These are phyloP conservation scores for Salvelinus sp. DNA, from an alignment of 2,113 vertebrate species.

Conservation along the genomic window DNA sequence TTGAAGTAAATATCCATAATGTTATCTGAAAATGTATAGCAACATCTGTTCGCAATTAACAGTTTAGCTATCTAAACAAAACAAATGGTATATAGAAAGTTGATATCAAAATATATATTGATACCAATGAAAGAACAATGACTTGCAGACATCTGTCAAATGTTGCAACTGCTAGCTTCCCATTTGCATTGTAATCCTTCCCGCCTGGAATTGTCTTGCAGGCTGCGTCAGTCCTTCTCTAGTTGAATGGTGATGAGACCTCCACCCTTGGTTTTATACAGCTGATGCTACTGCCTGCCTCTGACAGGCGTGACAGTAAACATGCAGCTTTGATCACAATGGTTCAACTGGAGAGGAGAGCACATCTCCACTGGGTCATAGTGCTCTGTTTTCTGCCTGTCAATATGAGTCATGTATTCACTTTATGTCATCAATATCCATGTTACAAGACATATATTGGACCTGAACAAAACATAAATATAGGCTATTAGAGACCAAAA, in stretches of 20 bases:
- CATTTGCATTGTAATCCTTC: neutral
- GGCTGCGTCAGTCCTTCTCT: constrained; percentile 40
- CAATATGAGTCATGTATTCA: neutral
- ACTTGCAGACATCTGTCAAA: too few relatives aligned
- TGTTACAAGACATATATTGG: neutral
- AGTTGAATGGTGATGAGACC: constrained; percentile 54
- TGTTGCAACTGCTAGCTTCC: neutral
- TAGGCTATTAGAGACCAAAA: too few relatives aligned
- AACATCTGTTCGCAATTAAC: neutral
- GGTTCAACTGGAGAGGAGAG: constrained; percentile 27
- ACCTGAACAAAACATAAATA: neutral
- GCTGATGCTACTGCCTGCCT: constrained; percentile 6
- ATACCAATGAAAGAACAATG: neutral
- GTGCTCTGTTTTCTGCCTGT: constrained; percentile 54
- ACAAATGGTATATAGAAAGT: neutral
- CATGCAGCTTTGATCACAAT: constrained; percentile 54
- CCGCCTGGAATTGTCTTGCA: neutral
- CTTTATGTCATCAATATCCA: neutral
- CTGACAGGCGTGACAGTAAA: constrained; percentile 54
- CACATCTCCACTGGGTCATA: constrained; percentile 73
- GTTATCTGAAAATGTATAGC: constrained; percentile 25
- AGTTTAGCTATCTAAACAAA: neutral
- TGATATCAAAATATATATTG: constrained; percentile 15
- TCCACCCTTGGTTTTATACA: constrained; percentile 65
- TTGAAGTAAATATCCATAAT: constrained; percentile 39